Percentiles rank a stretch among this genome's conserved stretches.
Conservation (phyloP, 2,113 vertebrate species). For the Australoheros scitulus region DNA sequence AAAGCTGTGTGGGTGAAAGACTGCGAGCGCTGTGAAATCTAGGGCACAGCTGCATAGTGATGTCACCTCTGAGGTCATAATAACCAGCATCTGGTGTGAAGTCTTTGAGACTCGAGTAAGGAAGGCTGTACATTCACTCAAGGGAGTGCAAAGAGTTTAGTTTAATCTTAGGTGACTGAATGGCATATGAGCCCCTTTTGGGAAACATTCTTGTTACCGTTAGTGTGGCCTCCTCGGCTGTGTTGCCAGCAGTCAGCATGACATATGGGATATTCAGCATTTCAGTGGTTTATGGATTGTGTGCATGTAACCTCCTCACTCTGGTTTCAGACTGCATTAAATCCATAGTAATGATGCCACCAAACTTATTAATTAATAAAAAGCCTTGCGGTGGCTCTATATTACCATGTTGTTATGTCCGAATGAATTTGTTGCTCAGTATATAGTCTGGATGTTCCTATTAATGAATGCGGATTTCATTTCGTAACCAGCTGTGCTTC, state of each 20-base stretch:
- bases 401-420: not conserved
- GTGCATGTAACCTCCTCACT: constrained; percentile 9
- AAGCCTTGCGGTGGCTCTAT: constrained; percentile 22
- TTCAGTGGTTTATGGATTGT: constrained; percentile 25
- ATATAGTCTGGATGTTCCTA: constrained; percentile 30
- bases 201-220: constrained; percentile 13
- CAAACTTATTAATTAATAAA: constrained; percentile 12
- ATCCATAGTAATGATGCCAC: constrained; percentile 20
- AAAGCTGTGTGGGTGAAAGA: constrained; percentile 3
- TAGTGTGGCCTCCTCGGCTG: not conserved
- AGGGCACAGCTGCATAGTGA: constrained; percentile 67
- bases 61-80: constrained; percentile 67
- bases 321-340: constrained; percentile 16
- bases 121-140: not conserved
- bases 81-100: constrained; percentile 38
- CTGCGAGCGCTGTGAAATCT: constrained; percentile 37
- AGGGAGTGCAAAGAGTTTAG: constrained; percentile 2
- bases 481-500: constrained; percentile 45
- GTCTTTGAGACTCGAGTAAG: constrained; percentile 5
- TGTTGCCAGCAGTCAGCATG: constrained; percentile 18
- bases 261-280: constrained; percentile 15
- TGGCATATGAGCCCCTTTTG: not conserved
- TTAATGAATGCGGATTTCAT: constrained; percentile 13
- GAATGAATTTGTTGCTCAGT: constrained; percentile 14
- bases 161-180: constrained; percentile 31